Evolutionary conservation across 2,113 vertebrate genomes (phyloP), one percentile per base, ranked within the genome.

Genomic region (Sakesphorus luctuosus): DNA sequence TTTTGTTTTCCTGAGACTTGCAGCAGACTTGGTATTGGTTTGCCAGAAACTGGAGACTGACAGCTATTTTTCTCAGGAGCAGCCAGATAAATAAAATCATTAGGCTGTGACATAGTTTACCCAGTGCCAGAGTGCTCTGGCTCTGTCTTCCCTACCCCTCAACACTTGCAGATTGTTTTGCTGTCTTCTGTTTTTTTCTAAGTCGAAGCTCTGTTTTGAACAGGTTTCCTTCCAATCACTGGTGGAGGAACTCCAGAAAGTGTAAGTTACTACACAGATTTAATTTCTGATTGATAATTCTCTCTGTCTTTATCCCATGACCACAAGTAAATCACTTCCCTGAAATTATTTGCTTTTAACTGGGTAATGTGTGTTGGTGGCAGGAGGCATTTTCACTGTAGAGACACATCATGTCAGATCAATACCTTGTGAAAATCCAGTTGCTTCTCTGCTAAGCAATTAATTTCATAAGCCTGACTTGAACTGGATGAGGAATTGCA

Each of bases 191-290:
- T 78, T 78, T 55, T 55, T 67, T 58, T 38, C 58, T 97, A n/a
- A 97, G 28, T 23, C 65, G 19, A 75, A 75, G 2, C 40, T 88
- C 43, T 92, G 36, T 65, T 94, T 63, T 96, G 81, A 89, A 78
- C 96, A 99, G 99, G 97, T 98, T 93, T 98, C 98, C 38, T 98
- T 99, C 90, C 98, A 98, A 7, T 98, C 97, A 11, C 66, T 98
- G 82, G 97, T 99, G 89, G 98, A 99, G 93, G 99, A 99, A 79
- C 98, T 99, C 55, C 98, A 99, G 94, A 98, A 95, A 97, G 98
- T 97, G 99, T 99, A 98, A 99, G 99, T 98, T 74, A 72, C 75
- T 76, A 53, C 38, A 33, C 40, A 73, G 77, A 71, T 87, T 84
- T 40, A 4, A 67, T 33, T 83, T 76, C 40, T 61, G 16, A 2